phyloP scores from a whole-genome alignment of 2,113 vertebrate species.

The Pygoscelis antarcticus region DNA sequence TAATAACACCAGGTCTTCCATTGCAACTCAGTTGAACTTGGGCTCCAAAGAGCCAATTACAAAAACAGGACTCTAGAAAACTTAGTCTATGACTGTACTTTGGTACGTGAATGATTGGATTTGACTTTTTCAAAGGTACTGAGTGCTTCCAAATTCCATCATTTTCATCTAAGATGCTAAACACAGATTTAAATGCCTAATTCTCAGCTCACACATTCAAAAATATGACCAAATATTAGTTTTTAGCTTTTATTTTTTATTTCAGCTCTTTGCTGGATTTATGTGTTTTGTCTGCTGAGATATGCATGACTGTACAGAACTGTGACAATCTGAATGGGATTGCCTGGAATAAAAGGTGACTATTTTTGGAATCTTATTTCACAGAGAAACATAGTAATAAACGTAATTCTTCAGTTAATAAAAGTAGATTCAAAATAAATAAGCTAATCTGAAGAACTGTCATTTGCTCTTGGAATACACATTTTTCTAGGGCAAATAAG shows the following conservation, averaged over 20 bases:
- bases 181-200: background rate
- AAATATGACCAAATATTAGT: background rate
- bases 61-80: background rate
- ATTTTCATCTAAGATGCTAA: background rate
- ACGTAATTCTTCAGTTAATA: background rate
- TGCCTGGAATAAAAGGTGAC: background rate
- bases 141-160: background rate
- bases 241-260: background rate
- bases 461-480: background rate
- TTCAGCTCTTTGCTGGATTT: background rate
- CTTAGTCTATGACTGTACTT: background rate
- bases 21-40: background rate
- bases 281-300: background rate
- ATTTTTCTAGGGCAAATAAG: background rate
- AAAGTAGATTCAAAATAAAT: background rate
- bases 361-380: background rate
- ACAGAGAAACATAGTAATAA: background rate
- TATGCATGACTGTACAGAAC: background rate
- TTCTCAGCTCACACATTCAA: background rate
- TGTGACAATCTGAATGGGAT: background rate
- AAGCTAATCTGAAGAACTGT: background rate
- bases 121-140: background rate
- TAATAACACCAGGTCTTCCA: background rate
- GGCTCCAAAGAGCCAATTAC: background rate
- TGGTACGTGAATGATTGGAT: background rate